Base-by-base conservation (phyloP, 2,113 vertebrate species). In the Syngnathoides biaculeatus region DNA sequence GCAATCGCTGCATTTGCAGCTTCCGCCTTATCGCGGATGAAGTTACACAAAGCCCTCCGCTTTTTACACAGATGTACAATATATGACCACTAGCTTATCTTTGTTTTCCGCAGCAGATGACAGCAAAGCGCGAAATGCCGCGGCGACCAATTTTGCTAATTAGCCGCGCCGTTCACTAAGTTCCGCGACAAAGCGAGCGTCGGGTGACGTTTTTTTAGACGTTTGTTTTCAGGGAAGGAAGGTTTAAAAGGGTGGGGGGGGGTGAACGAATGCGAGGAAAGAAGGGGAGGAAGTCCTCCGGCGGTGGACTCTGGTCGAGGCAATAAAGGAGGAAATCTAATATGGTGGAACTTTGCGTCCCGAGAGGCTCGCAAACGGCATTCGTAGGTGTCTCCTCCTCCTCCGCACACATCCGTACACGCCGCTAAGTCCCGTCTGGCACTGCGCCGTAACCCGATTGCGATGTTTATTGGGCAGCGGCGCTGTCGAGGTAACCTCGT, bases 311-410 rank as follows among this genome's bases (percentile, higher is more conserved):
- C 77, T 80, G 81, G 81, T 78, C 70, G 73, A 85, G 71, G 86
- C 82, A 90, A 89, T 90, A 90, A 90, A 76, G 79, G 67, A 74
- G 83, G 80, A 83, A 89, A 89, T 90, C 77, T 87, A 89, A 90
- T 88, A 86, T 79, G 80, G 79, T 84, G 79, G 79, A 72, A 69
- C 55, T 67, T 68, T 69, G 69, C 69, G 70, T 87, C 87, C 86
- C 87, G 80, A 55, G 30, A 81, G 84, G 81, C 67, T 48, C 24
- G 72, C 85, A 81, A 82, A 81, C 75, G 56, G 74, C 43, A 8
- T 59, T 27, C 19, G 71, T 60, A 68, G 58, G 68, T 27, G 3
- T 72, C 73, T 72, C 61, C 67, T 3, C 22, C 26, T 30, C 8
- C 48, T 19, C 22, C 72, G 72, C 48, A n/a, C 17, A 48, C 45